These are phyloP conservation scores for Manduca sexta DNA, from an alignment of 1,140 invertebrate species.

Conservation along the genomic window DNA sequence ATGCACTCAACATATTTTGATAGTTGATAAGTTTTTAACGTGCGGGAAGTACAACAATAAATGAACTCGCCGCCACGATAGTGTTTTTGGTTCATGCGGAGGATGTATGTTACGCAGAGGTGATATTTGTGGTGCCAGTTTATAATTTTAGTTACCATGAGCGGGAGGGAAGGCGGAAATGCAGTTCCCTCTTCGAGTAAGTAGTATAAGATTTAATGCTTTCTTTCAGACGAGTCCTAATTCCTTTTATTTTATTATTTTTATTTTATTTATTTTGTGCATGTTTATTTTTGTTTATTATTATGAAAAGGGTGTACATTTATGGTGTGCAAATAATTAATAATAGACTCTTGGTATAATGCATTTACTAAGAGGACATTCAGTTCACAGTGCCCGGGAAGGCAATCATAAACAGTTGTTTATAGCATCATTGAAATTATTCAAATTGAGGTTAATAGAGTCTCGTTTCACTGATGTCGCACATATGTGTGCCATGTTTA, in stretches of 20 bases:
- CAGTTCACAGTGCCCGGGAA: conserved; percentile 45
- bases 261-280: too few species aligned
- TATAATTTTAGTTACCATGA: conserved; percentile 61
- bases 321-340: too few species aligned
- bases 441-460: conserved; percentile 68
- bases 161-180: conserved; percentile 69
- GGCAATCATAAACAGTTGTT: conserved; percentile 58
- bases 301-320: too few species aligned
- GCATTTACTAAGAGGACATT: conserved; percentile 36
- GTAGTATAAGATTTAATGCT: conserved; percentile 20
- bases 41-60: conserved; percentile 26
- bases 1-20: conserved; percentile 49
- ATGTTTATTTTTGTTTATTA: too few species aligned
- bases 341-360: too few species aligned
- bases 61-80: conserved; percentile 41
- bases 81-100: conserved; percentile 50
- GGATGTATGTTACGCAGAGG: conserved; percentile 59
- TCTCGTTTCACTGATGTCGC: conserved; percentile 60
- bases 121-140: conserved; percentile 63
- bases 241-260: too few species aligned
- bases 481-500: conserved; percentile 67
- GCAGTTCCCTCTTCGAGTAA: conserved; percentile 69
- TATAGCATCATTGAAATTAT: conserved; percentile 65
- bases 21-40: conserved; percentile 43
- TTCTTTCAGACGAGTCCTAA: too few species aligned